Conservation (phyloP, 2,113 vertebrate species). For the Lonchura striata region DNA sequence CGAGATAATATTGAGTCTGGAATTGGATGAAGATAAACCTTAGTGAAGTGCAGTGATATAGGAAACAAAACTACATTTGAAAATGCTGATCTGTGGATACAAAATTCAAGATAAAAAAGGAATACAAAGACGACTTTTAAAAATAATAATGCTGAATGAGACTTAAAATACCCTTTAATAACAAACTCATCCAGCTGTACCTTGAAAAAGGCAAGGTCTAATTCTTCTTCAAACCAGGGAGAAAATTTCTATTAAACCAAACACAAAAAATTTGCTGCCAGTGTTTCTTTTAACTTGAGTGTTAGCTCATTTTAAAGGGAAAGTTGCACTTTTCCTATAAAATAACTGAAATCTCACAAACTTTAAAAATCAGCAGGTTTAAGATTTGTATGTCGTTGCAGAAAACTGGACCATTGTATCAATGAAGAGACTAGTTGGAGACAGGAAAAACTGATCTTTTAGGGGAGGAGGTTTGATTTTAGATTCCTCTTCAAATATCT, state of each 20-base stretch:
- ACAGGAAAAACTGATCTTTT: background rate
- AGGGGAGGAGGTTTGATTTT: background rate
- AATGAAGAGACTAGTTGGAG: background rate
- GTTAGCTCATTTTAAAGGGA: background rate
- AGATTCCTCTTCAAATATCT: background rate
- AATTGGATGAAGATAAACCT: slow-evolving; percentile 9
- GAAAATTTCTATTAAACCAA: background rate
- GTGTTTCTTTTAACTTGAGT: background rate
- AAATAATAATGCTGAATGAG: background rate
- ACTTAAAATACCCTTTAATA: background rate
- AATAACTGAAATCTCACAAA: background rate
- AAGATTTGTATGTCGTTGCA: background rate
- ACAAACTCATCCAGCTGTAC: background rate
- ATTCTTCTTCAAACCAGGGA: background rate
- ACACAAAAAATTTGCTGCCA: background rate
- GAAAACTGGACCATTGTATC: background rate
- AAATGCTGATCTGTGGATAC: slow-evolving; percentile 40
- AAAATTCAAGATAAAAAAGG: slow-evolving; percentile 14
- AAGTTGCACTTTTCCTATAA: background rate
- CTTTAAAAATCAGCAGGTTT: background rate
- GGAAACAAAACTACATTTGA: slow-evolving; percentile 5
- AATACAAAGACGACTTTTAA: background rate
- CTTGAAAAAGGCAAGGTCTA: background rate
- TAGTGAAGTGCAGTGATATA: background rate
- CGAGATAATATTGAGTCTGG: slow-evolving; percentile 12